phyloP scores from a whole-genome alignment of 30 jellyfish, hydroid and myxozoan genomes.

The Turritopsis dohrnii region DNA sequence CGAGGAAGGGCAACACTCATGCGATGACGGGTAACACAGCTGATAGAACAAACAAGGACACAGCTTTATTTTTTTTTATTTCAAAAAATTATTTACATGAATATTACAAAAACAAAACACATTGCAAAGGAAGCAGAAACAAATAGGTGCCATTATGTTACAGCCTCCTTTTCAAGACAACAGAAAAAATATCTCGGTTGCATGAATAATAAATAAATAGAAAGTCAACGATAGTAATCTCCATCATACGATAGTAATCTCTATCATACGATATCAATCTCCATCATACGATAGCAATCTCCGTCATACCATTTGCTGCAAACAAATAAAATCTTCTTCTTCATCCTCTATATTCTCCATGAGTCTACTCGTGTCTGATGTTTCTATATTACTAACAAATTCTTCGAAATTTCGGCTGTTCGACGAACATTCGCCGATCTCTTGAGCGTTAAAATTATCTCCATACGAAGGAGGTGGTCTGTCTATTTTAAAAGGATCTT shows the following conservation, averaged over 20 bases:
- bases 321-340: constrained; percentile 27
- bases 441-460: constrained; percentile 48
- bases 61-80: not conserved
- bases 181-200: not conserved
- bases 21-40: too few species aligned
- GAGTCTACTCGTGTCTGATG: constrained; percentile 66
- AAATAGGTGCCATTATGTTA: not conserved
- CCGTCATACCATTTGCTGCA: constrained; percentile 24
- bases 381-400: constrained; percentile 14
- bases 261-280: too few species aligned
- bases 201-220: not conserved
- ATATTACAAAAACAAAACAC: too few species aligned
- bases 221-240: not conserved
- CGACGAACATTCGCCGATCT: constrained; percentile 43
- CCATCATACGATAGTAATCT: too few species aligned
- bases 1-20: too few species aligned
- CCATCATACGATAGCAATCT: too few species aligned
- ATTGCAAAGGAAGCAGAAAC: not conserved
- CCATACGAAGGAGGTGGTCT: constrained; percentile 89
- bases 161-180: not conserved
- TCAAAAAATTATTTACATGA: not conserved
- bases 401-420: constrained; percentile 19
- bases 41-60: too few species aligned
- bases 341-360: constrained; percentile 22
- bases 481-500: constrained; percentile 85